Evolutionary conservation across 2,888 invertebrate species (phyloP), one percentile per base, ranked within the genome.

Genomic region (Brachypalpus laphriformis): DNA sequence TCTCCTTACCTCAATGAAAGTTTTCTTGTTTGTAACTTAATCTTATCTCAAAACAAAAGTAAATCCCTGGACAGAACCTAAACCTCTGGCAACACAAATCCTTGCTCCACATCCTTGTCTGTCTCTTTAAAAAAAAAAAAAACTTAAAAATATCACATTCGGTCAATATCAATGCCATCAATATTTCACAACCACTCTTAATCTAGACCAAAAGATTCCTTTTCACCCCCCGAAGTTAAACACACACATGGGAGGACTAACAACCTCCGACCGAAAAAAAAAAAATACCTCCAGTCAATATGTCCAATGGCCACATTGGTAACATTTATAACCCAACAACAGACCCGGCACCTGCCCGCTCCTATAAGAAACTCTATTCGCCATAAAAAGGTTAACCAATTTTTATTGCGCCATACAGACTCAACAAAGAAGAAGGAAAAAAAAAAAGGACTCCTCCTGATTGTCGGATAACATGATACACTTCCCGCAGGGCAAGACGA

Each of bases 361-460:
- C 11, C 18, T 5, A 2, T 1, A 51, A 16, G 37, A n/a, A 70
- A 37, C 54, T 54, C 9, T 37, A 20, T 37, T 22, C 18, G 2
- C 37, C n/a, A n/a, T 57, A 70, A 31, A 71, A 71, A 47, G 70
- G 70, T 47, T 47, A 57, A 71, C 57, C 57, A 57, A 71, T 71
- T 71, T 57, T 45, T 57, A 45, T 37, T 16, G 22, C 68, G 18
- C 8, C 16, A 40, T 28, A 56, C 9, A 56, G 45, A 57, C 28
- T 20, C 14, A 51, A 18, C 11, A 45, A 28, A 3, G 7, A 31
- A 7, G n/a, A 45, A 1, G 20, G 2, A 14, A 65, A 5, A 8
- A 14, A 37, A 20, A n/a, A 56, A 34, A 16, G 18, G 25, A 57
- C 18, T 37, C 20, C 37, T 16, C 20, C 37, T 16, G 57, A 57